Evolutionary conservation across 1,140 invertebrate genomes (phyloP), one percentile per base, ranked within the genome.

Genomic region (Trachymyrmex septentrionalis): DNA sequence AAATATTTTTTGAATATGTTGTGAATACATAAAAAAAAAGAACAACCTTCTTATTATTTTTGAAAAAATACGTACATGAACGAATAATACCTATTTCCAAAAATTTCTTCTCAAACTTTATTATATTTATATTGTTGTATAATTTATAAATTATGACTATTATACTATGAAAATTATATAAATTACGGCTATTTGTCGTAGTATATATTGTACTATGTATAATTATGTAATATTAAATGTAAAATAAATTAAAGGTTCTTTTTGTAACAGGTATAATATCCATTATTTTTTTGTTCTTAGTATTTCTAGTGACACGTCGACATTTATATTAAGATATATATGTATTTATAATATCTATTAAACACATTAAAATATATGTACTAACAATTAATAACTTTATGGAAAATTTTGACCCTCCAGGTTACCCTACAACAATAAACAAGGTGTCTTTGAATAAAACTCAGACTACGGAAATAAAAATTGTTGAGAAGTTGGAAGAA

Each of bases 211-310:
- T 7, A 38, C 7, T 38, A 7, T 38, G 34, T 67, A 6, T 34
- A 57, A 50, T 50, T 76, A 19, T 77, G 38, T 64, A 30, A 64
- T 53, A 34, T 67, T 67, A 50, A 53, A 80, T 19, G 21, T 27
- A 7, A 53, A 80, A 80, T 81, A 81, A 81, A 69, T 6, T 48
- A 30, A 72, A 72, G 10, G 6, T 34, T 59, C 21, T 34, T 69
- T 69, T 57, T 24, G 0, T 55, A 53, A 24, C 38, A 48, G 10
- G 21, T 12, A 16, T 0, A 50, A 69, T 69, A 12, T n/a, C 16
- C 1, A 57, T 44, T 57, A 24, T 14, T 44, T 27, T 80, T 53
- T 34, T 24, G 34, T 38, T 38, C 34, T 38, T 38, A 67, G n/a
- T 2, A 12, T 27, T 76, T 63, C 3, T 63, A 59, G n/a, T 21